These are phyloP conservation scores for Spicauda simplicius DNA, from an alignment of 2,888 invertebrate species.

Conservation along the genomic window DNA sequence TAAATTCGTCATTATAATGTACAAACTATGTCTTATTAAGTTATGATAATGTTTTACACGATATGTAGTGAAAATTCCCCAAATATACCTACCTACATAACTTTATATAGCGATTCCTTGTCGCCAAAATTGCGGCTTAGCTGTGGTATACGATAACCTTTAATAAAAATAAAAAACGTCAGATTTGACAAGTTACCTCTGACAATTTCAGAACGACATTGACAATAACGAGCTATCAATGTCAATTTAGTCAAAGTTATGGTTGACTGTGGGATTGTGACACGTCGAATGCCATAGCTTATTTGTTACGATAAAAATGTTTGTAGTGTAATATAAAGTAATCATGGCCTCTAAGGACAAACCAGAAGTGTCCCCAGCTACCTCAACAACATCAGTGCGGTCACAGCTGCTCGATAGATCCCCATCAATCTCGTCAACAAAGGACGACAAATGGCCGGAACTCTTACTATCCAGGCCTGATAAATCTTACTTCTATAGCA, in stretches of 20 bases:
- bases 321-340: slow-evolving; percentile 37
- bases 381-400: slow-evolving; percentile 67
- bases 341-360: slow-evolving; percentile 71
- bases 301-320: slow-evolving; percentile 17
- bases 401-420: slow-evolving; percentile 69
- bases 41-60: too few relatives aligned
- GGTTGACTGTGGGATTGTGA: slow-evolving; percentile 15
- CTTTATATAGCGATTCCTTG: too few relatives aligned
- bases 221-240: too few relatives aligned
- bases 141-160: neutral
- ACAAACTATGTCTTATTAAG: too few relatives aligned
- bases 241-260: too few relatives aligned
- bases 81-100: too few relatives aligned
- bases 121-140: too few relatives aligned
- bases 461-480: slow-evolving; percentile 74
- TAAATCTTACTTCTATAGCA: slow-evolving; percentile 73
- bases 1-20: too few relatives aligned
- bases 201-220: neutral
- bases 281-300: slow-evolving; percentile 25
- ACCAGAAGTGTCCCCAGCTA: slow-evolving; percentile 64
- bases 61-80: too few relatives aligned
- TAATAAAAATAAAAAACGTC: neutral
- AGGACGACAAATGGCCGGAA: slow-evolving; percentile 81
- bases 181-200: neutral
- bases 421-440: slow-evolving; percentile 68